Percentiles rank a stretch among this genome's conserved stretches.
Conservation (phyloP, 92 coral and sea anemone species). For the Galaxea fascicularis region DNA sequence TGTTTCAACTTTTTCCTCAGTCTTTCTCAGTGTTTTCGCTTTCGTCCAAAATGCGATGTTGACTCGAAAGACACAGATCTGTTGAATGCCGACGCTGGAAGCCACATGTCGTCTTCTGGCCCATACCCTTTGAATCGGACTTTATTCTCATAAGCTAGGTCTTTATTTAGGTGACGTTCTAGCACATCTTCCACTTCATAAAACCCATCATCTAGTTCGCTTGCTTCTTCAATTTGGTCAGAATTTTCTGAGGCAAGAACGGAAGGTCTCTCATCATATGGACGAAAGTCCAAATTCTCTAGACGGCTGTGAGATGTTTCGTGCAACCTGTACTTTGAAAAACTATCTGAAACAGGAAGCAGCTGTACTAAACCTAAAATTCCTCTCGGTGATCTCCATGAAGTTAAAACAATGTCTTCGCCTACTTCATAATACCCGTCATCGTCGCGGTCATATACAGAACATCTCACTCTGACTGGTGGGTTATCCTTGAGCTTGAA, state of each 20-base stretch:
- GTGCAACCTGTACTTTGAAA: constrained; percentile 3
- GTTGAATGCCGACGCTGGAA: constrained; percentile 59
- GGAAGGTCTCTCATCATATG: not conserved
- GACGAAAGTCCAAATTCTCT: not conserved
- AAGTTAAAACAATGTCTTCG: constrained; percentile 44
- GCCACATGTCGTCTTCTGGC: constrained; percentile 62
- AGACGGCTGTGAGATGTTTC: not conserved
- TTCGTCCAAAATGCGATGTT: constrained; percentile 44
- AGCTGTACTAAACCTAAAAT: constrained; percentile 24
- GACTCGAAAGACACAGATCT: constrained; percentile 19
- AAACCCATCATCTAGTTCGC: constrained; percentile 35
- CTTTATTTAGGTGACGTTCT: constrained; percentile 11
- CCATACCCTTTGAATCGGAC: constrained; percentile 62
- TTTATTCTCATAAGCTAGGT: constrained; percentile 29
- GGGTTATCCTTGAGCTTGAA: constrained; percentile 23
- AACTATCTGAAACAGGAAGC: not conserved
- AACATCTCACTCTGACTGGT: constrained; percentile 37
- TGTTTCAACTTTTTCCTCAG: not conserved
- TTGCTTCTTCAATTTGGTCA: too few relatives aligned
- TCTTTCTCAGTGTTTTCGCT: constrained; percentile 54
- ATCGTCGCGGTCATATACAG: constrained; percentile 17
- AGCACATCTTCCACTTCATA: constrained; percentile 52
- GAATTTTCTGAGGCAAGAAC: not conserved
- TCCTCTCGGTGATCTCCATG: constrained; percentile 25
- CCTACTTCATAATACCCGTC: constrained; percentile 29